phyloP scores from a whole-genome alignment of 2,797 vertebrate genomes.

The Rachycentron canadum region DNA sequence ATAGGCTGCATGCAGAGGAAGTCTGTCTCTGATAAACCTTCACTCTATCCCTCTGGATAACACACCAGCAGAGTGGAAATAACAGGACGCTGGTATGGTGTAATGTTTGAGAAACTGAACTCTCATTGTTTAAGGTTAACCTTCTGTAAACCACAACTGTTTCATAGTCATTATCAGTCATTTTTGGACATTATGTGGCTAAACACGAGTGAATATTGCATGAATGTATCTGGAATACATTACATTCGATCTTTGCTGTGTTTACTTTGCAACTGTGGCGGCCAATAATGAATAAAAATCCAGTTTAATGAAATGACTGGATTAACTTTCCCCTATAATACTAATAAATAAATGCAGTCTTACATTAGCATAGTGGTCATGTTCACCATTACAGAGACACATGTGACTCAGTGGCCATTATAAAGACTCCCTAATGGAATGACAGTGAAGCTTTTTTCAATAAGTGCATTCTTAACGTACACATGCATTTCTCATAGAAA shows the following conservation, averaged over 20 bases:
- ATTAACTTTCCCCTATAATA: slow-evolving; percentile 32
- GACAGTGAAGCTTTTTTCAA: slow-evolving; percentile 41
- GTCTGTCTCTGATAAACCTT: slow-evolving; percentile 69
- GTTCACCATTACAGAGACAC: slow-evolving; percentile 29
- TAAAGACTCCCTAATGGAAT: slow-evolving; percentile 51
- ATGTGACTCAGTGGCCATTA: slow-evolving; percentile 38
- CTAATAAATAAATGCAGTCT: slow-evolving; percentile 44
- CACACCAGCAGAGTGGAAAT: slow-evolving; percentile 59
- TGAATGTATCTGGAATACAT: slow-evolving; percentile 45
- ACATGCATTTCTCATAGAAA: slow-evolving; percentile 33
- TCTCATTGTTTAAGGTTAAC: slow-evolving; percentile 58
- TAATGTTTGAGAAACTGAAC: slow-evolving; percentile 53
- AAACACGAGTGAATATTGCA: slow-evolving; percentile 38
- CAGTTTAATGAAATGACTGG: slow-evolving; percentile 30
- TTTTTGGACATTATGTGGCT: slow-evolving; percentile 29
- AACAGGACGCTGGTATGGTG: slow-evolving; percentile 53
- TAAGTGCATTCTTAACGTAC: slow-evolving; percentile 58
- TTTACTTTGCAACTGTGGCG: slow-evolving; percentile 43
- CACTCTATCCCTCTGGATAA: slow-evolving; percentile 57
- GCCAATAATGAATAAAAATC: slow-evolving; percentile 50
- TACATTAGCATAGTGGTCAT: slow-evolving; percentile 28
- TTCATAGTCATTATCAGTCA: slow-evolving; percentile 31
- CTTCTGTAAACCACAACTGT: slow-evolving; percentile 51
- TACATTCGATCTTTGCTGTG: slow-evolving; percentile 25
- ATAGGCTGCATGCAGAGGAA: slow-evolving; percentile 62